A percentile compares a stretch with the other conserved stretches of the same genome.
Conservation (phyloP, 2,113 vertebrate genomes). For the Maccullochella peelii region DNA sequence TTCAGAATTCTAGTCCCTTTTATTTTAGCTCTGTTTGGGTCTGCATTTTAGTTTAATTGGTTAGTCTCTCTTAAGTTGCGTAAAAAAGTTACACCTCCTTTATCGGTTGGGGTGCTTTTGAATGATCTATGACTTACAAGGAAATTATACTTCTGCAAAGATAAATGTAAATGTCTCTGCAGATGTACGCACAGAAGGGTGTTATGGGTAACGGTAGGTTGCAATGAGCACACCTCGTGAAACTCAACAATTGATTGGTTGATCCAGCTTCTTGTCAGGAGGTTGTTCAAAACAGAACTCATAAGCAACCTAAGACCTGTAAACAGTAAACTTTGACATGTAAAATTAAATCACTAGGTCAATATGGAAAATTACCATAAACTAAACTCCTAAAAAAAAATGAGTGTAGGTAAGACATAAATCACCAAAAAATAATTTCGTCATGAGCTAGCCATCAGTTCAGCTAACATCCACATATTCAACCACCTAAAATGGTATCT, state of each 20-base stretch:
- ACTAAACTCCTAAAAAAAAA: conserved; percentile 4
- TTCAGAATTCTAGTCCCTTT: not conserved
- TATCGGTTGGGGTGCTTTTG: too few relatives aligned
- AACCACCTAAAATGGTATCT: conserved; percentile 11
- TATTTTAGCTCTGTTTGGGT: not conserved
- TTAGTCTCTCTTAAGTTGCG: not conserved
- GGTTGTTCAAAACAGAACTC: not conserved
- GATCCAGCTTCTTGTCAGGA: not conserved
- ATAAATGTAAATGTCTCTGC: not conserved
- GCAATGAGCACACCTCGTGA: not conserved
- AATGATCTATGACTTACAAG: too few relatives aligned
- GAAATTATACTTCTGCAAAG: not conserved
- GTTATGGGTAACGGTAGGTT: not conserved
- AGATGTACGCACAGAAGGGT: not conserved
- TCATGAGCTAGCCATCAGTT: not conserved
- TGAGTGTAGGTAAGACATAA: not conserved
- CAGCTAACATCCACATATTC: conserved; percentile 4
- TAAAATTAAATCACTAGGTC: not conserved
- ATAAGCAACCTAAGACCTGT: not conserved
- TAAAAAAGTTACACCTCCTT: too few relatives aligned
- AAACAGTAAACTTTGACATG: not conserved
- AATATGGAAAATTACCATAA: not conserved
- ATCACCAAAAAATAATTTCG: not conserved
- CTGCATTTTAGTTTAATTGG: not conserved
- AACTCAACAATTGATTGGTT: not conserved